phyloP scores from a whole-genome alignment of 2,888 invertebrate genomes.

The Ectemnius lituratus region DNA sequence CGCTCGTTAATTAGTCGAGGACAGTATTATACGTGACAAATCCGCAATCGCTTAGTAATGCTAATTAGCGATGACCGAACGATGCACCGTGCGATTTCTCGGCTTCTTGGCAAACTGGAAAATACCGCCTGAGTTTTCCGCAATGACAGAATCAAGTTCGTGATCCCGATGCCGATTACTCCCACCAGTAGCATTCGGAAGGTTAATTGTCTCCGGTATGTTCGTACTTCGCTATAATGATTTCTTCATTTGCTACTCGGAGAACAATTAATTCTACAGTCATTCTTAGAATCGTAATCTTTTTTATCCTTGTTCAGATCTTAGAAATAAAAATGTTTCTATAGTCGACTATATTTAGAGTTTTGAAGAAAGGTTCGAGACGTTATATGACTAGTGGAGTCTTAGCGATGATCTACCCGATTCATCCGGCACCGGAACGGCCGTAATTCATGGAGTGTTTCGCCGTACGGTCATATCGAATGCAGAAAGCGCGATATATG shows the following conservation, averaged over 20 bases:
- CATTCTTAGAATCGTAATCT: too few relatives aligned
- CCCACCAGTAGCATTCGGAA: background rate
- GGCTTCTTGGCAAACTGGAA: background rate
- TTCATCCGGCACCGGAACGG: conserved; percentile 50
- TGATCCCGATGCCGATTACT: background rate
- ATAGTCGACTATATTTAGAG: too few relatives aligned
- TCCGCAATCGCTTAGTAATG: conserved; percentile 7
- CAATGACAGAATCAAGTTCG: conserved; percentile 4
- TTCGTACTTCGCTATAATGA: background rate
- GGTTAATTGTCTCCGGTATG: conserved; percentile 2
- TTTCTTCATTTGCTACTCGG: background rate
- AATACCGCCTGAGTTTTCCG: conserved; percentile 6
- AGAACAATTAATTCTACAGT: too few relatives aligned
- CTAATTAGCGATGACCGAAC: background rate
- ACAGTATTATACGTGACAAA: conserved; percentile 4
- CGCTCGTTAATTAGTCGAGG: conserved; percentile 4
- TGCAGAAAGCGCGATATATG: conserved; percentile 73
- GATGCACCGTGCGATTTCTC: conserved; percentile 8
- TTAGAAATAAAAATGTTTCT: too few relatives aligned
- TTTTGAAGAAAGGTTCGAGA: too few relatives aligned
- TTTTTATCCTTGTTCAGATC: too few relatives aligned
- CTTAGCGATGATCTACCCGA: conserved; percentile 6
- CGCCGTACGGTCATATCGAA: conserved; percentile 70
- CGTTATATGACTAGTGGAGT: too few relatives aligned
- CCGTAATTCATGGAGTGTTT: conserved; percentile 54